Conservation (phyloP, 30 jellyfish, hydroid and myxozoan genomes). For the Cassiopea xamachana region DNA sequence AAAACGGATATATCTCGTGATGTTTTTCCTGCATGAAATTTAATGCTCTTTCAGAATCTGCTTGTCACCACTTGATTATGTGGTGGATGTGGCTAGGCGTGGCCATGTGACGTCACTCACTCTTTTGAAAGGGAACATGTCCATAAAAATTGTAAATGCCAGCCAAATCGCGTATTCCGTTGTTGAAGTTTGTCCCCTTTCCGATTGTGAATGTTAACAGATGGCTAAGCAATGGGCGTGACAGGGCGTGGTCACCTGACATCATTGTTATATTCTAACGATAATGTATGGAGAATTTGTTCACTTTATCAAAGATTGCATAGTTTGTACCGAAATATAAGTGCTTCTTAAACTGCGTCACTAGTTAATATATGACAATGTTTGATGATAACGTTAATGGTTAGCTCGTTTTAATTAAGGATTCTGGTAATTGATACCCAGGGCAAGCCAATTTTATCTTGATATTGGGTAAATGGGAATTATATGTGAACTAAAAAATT, state of each 20-base stretch:
- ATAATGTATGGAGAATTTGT: constrained; percentile 2
- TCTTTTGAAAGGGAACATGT: constrained; percentile 16
- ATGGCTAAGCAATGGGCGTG: constrained; percentile 7
- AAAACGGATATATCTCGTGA: constrained; percentile 44
- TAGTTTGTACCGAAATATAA: constrained; percentile 35
- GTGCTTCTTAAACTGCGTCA: constrained; percentile 12
- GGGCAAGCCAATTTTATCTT: background rate
- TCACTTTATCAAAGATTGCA: constrained; percentile 11
- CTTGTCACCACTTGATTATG: constrained; percentile 53
- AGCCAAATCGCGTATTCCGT: constrained; percentile 2
- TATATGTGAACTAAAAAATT: background rate
- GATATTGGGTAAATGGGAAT: background rate
- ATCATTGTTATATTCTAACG: constrained; percentile 24
- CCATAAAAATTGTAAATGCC: constrained; percentile 14
- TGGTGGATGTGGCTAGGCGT: background rate
- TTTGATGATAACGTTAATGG: constrained; percentile 24
- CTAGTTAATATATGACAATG: constrained; percentile 38
- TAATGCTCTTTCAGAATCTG: constrained; percentile 68
- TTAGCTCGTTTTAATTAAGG: constrained; percentile 4
- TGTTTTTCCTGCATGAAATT: constrained; percentile 45
- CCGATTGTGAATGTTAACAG: constrained; percentile 12
- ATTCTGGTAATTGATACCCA: background rate
- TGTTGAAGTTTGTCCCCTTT: constrained; percentile 29
- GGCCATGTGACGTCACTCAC: constrained; percentile 48
- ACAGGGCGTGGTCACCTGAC: constrained; percentile 36